Percentiles rank a stretch among this genome's conserved stretches.
Evolutionary conservation across 2,113 vertebrate species (phyloP).

Genomic region (Osmerus mordax): DNA sequence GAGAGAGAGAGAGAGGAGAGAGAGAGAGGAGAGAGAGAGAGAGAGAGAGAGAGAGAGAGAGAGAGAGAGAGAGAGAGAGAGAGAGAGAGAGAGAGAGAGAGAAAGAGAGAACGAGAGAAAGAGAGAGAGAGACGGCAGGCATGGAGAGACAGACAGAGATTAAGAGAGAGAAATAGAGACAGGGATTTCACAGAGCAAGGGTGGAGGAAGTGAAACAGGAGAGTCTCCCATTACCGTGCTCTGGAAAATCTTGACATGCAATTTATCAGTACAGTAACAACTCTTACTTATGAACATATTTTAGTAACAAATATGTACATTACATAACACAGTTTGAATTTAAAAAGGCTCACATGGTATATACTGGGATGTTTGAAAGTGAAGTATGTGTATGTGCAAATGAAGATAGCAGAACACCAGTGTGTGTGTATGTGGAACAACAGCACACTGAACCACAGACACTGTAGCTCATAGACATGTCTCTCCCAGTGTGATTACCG

Average conservation of each 20-base stretch:
- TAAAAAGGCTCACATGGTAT: too few species aligned
- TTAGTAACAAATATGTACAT: too few species aligned
- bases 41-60: conserved; percentile 6
- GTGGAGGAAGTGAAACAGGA: background rate
- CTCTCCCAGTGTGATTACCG: background rate
- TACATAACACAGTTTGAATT: background rate
- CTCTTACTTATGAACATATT: too few species aligned
- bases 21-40: background rate
- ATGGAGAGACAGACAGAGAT: conserved; percentile 13
- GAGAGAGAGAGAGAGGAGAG: too few species aligned
- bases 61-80: conserved; percentile 14
- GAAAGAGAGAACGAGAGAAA: background rate
- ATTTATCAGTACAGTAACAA: too few species aligned
- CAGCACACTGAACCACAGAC: too few species aligned
- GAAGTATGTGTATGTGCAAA: too few species aligned
- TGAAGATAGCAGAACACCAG: too few species aligned
- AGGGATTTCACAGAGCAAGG: conserved; percentile 27
- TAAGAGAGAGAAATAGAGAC: conserved; percentile 19
- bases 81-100: conserved; percentile 18
- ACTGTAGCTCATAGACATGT: background rate
- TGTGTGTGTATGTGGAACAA: too few species aligned
- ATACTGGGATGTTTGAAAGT: too few species aligned
- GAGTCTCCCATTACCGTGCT: too few species aligned
- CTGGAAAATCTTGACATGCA: too few species aligned
- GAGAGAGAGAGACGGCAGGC: conserved; percentile 5